A percentile compares a stretch with the other conserved stretches of the same genome.
Evolutionary conservation across 1,140 invertebrate species (phyloP).

Genomic region (Maniola jurtina): DNA sequence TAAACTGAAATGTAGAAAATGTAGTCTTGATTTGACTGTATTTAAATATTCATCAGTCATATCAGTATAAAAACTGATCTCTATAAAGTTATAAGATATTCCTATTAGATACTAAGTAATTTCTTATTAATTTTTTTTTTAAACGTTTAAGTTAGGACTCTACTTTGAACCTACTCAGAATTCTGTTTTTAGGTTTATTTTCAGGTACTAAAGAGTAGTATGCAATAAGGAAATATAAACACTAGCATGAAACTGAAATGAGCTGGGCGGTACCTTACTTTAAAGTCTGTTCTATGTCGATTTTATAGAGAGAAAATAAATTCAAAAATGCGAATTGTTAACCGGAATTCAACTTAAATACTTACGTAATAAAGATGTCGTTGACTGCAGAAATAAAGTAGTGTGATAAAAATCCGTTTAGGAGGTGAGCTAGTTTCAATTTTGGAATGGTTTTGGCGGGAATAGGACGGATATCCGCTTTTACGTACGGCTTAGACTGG

Average conservation of each 20-base stretch:
- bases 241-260: slow-evolving; percentile 27
- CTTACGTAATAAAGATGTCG: neutral
- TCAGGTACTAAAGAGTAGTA: too few relatives aligned
- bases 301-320: slow-evolving; percentile 15
- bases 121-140: too few relatives aligned
- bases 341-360: neutral
- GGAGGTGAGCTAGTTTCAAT: slow-evolving; percentile 55
- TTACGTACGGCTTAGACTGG: slow-evolving; percentile 14
- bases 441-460: slow-evolving; percentile 59
- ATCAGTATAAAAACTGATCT: too few relatives aligned
- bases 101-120: too few relatives aligned
- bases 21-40: too few relatives aligned
- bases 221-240: neutral
- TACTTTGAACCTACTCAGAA: too few relatives aligned
- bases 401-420: slow-evolving; percentile 57
- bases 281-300: slow-evolving; percentile 49
- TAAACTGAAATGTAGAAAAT: too few relatives aligned
- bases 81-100: too few relatives aligned
- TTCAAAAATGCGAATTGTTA: slow-evolving; percentile 19
- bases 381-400: slow-evolving; percentile 14
- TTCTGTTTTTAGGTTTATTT: too few relatives aligned
- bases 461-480: slow-evolving; percentile 38
- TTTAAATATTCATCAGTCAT: too few relatives aligned
- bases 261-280: slow-evolving; percentile 52
- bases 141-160: too few relatives aligned